Conservation (phyloP, 2,113 vertebrate species). For the Onychorhynchus coronatus region DNA sequence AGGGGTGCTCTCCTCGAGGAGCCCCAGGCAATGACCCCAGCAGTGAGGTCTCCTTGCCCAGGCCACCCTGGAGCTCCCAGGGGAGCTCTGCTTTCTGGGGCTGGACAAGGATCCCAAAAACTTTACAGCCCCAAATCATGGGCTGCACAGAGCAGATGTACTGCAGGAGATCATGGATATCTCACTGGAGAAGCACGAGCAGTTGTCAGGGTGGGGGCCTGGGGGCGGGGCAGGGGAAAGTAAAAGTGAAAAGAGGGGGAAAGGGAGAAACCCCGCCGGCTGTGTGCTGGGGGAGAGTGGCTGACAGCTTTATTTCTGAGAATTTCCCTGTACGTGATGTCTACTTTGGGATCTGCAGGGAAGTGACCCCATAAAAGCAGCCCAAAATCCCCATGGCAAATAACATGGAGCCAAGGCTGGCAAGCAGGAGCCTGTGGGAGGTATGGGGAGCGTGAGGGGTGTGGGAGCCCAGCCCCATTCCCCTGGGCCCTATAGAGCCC, state of each 20-base stretch:
- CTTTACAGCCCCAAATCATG: neutral
- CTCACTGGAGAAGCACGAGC: neutral
- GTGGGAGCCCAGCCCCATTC: neutral
- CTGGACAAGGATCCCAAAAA: neutral
- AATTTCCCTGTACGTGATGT: slow-evolving; percentile 8
- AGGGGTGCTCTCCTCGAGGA: neutral
- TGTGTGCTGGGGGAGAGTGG: neutral
- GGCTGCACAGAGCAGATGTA: neutral
- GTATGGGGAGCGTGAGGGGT: neutral
- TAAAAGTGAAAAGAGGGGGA: neutral
- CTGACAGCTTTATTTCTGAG: slow-evolving; percentile 55
- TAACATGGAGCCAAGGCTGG: neutral
- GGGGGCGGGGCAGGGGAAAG: too few relatives aligned
- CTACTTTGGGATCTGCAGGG: neutral
- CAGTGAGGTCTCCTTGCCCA: neutral
- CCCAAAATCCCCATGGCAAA: slow-evolving; percentile 53
- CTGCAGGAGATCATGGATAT: neutral
- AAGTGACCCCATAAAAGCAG: slow-evolving; percentile 31
- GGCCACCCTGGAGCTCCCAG: neutral
- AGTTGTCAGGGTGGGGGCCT: neutral
- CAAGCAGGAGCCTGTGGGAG: neutral
- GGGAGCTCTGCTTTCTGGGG: neutral
- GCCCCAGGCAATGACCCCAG: neutral
- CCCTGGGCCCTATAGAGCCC: neutral
- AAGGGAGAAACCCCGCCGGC: neutral